phyloP scores from a whole-genome alignment of 2,113 vertebrate genomes.

The Trochalopteron elliotii region DNA sequence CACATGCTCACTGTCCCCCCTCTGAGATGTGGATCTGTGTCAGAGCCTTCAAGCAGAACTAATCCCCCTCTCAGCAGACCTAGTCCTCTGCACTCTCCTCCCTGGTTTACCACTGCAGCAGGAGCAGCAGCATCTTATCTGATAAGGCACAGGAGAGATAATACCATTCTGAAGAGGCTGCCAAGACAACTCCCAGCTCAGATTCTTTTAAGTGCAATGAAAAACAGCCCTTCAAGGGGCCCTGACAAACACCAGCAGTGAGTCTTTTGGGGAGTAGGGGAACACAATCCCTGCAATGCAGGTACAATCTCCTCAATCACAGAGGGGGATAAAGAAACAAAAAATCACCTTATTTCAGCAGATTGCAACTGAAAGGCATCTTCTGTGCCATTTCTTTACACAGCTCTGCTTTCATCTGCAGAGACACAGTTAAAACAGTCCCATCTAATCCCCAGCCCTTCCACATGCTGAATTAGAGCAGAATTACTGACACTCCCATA shows the following conservation, averaged over 20 bases:
- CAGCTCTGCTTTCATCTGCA: neutral
- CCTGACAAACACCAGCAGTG: neutral
- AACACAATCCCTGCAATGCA: neutral
- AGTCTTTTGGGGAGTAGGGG: neutral
- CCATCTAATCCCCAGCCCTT: neutral
- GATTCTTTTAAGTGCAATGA: neutral
- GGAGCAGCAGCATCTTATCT: neutral
- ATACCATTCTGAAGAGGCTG: neutral
- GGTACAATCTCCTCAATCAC: neutral
- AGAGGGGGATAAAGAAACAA: neutral
- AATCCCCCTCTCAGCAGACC: neutral
- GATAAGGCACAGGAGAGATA: neutral
- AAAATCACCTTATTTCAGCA: neutral
- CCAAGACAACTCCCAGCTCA: neutral
- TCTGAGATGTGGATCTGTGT: neutral
- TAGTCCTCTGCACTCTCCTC: neutral
- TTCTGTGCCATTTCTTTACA: neutral
- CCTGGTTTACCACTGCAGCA: neutral
- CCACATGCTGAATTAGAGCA: neutral
- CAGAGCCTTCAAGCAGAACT: slow-evolving; percentile 14
- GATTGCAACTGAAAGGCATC: neutral
- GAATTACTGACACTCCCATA: neutral
- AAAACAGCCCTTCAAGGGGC: neutral
- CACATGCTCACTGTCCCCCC: neutral
- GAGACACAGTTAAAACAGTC: neutral